A percentile compares a stretch with the other conserved stretches of the same genome.
phyloP scores from a whole-genome alignment of 2,888 invertebrate species.

The Leucophenga montana region DNA sequence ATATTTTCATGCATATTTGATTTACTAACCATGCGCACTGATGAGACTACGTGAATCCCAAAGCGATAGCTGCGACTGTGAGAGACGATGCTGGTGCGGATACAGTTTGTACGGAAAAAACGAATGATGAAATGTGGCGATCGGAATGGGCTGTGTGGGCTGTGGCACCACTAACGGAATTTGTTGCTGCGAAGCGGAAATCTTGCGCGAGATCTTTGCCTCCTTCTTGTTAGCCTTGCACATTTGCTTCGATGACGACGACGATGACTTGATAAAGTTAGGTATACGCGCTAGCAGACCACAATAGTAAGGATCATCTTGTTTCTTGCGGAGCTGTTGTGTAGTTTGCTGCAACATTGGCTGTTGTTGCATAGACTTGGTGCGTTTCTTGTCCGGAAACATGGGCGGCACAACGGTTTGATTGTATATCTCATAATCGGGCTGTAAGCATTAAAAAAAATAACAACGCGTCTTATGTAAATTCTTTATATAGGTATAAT shows the following conservation, averaged over 20 bases:
- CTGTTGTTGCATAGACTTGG: slow-evolving; percentile 19
- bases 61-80: slow-evolving; percentile 71
- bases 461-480: slow-evolving; percentile 2
- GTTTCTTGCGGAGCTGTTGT: slow-evolving; percentile 67
- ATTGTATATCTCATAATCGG: slow-evolving; percentile 69
- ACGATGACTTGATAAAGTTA: slow-evolving; percentile 78
- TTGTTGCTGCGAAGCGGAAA: slow-evolving; percentile 69
- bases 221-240: slow-evolving; percentile 63
- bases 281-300: slow-evolving; percentile 81
- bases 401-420: slow-evolving; percentile 57
- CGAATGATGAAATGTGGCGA: slow-evolving; percentile 70
- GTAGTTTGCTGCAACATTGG: slow-evolving; percentile 14
- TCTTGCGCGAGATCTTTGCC: slow-evolving; percentile 70
- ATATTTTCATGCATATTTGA: background rate
- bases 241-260: slow-evolving; percentile 54
- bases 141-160: slow-evolving; percentile 68
- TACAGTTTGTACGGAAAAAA: slow-evolving; percentile 71
- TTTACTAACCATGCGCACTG: slow-evolving; percentile 68
- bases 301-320: slow-evolving; percentile 82
- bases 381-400: slow-evolving; percentile 56
- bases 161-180: slow-evolving; percentile 48
- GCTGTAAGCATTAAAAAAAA: slow-evolving; percentile 49
- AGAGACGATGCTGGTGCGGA: slow-evolving; percentile 70
- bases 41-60: slow-evolving; percentile 72
- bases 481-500: background rate